phyloP scores from a whole-genome alignment of 2,113 vertebrate genomes.

The Oreotragus oreotragus region DNA sequence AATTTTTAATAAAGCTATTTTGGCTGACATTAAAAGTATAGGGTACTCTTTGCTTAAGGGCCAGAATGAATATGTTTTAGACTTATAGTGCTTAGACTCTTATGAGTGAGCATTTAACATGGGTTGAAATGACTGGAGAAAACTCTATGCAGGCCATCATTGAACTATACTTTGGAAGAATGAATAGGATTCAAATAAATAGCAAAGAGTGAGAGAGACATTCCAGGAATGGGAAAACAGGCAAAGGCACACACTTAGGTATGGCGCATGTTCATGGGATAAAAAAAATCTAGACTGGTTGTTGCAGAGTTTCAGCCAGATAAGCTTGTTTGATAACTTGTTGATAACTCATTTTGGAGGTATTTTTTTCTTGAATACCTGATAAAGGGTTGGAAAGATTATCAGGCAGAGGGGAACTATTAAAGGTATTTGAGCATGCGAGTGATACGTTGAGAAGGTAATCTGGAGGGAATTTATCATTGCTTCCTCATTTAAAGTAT shows the following conservation, averaged over 20 bases:
- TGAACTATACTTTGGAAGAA: background rate
- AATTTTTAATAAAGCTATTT: background rate
- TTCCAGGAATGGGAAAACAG: background rate
- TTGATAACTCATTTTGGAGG: background rate
- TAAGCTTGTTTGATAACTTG: background rate
- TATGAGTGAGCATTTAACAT: background rate
- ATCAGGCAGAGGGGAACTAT: background rate
- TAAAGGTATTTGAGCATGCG: background rate
- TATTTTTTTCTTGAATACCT: background rate
- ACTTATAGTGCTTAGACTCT: background rate
- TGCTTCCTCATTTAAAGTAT: background rate
- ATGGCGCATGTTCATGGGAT: background rate
- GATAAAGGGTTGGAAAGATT: background rate
- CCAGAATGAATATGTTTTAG: background rate
- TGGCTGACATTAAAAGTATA: background rate
- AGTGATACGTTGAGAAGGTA: background rate
- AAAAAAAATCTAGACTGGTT: background rate
- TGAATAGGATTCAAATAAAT: background rate
- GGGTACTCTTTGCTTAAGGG: background rate
- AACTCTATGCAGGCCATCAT: background rate
- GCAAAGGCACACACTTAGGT: background rate
- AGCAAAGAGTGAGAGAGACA: background rate
- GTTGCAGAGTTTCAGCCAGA: background rate
- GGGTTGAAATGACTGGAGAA: background rate
- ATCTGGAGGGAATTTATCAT: background rate